Percentiles rank a stretch among this genome's conserved stretches.
Evolutionary conservation across 1,140 invertebrate species (phyloP).

Genomic region (Pseudomyrmex cubaensis): DNA sequence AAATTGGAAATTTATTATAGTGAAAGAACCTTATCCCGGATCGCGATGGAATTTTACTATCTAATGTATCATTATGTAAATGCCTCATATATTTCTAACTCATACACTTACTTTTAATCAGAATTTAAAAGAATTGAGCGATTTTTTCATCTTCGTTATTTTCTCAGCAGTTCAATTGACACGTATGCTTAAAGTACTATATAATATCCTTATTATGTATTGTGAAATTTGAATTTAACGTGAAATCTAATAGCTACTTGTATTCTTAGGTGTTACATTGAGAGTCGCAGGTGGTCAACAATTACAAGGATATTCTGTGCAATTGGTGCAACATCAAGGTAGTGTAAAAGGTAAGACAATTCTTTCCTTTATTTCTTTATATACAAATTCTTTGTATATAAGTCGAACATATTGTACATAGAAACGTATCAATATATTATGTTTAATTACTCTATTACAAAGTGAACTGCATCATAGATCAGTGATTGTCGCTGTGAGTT

Average conservation of each 20-base stretch:
- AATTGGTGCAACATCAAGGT: slow-evolving; percentile 87
- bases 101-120: background rate
- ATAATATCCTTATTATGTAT: background rate
- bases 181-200: slow-evolving; percentile 2
- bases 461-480: slow-evolving; percentile 80
- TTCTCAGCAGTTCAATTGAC: background rate
- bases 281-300: slow-evolving; percentile 84
- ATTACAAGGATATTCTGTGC: slow-evolving; percentile 86
- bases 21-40: slow-evolving; percentile 30
- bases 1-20: background rate
- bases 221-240: background rate
- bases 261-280: slow-evolving; percentile 82
- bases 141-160: background rate
- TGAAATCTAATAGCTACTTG: slow-evolving; percentile 41
- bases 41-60: background rate
- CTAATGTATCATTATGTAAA: too few relatives aligned
- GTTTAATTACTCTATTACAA: background rate
- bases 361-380: background rate
- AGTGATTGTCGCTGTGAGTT: slow-evolving; percentile 72
- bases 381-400: too few relatives aligned
- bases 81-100: too few relatives aligned
- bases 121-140: background rate
- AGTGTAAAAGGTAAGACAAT: slow-evolving; percentile 84
- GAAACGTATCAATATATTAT: background rate
- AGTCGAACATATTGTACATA: background rate